These are phyloP conservation scores for Danio choprae DNA, from an alignment of 2,797 vertebrate species.

Conservation along the genomic window DNA sequence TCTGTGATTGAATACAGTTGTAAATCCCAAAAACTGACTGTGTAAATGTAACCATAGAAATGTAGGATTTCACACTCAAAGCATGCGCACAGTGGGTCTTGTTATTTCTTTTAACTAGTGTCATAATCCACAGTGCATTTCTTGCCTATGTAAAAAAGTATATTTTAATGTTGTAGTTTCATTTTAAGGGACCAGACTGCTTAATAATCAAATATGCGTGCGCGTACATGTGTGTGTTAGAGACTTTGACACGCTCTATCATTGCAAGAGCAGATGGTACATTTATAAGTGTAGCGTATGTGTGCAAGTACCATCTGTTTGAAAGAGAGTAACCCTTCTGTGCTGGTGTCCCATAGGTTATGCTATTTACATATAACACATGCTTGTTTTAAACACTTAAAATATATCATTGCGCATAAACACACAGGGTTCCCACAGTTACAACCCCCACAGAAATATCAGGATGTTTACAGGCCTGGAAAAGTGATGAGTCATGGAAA, in stretches of 20 bases:
- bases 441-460: background rate
- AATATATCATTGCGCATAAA: constrained; percentile 14
- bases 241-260: constrained; percentile 58
- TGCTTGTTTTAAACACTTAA: constrained; percentile 10
- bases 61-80: background rate
- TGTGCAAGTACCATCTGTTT: constrained; percentile 74
- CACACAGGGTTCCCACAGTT: background rate
- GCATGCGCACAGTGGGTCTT: constrained; percentile 11
- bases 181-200: constrained; percentile 53
- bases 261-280: constrained; percentile 70
- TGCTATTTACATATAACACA: constrained; percentile 14
- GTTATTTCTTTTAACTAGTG: constrained; percentile 71
- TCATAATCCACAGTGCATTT: constrained; percentile 57
- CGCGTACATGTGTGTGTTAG: constrained; percentile 16
- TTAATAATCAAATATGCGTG: constrained; percentile 43
- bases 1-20: background rate
- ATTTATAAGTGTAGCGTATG: constrained; percentile 39
- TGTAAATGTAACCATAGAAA: background rate
- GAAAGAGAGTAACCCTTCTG: constrained; percentile 60
- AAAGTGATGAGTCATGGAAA: background rate
- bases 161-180: constrained; percentile 56
- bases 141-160: constrained; percentile 50
- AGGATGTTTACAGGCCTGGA: background rate
- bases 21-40: background rate
- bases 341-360: constrained; percentile 40